These are phyloP conservation scores for Diplolepis rosae DNA, from an alignment of 2,888 invertebrate genomes.

Conservation along the genomic window DNA sequence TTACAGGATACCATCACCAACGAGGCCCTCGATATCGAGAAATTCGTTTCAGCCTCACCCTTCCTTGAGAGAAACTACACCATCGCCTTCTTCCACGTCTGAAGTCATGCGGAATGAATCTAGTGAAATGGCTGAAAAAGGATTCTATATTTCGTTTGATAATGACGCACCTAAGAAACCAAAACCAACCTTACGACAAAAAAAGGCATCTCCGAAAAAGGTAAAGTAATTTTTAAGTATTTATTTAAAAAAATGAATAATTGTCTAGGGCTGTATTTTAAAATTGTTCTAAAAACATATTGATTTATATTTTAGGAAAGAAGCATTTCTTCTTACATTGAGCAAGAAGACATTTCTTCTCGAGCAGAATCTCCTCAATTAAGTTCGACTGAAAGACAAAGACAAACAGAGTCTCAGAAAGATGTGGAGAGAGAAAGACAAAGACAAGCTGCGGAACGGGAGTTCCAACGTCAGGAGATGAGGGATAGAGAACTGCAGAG, in stretches of 20 bases:
- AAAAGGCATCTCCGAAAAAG: slow-evolving; percentile 86
- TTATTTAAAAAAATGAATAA: too few relatives aligned
- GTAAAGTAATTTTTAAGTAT: slow-evolving; percentile 73
- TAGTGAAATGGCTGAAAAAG: slow-evolving; percentile 79
- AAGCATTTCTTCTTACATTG: slow-evolving; percentile 64
- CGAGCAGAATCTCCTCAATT: slow-evolving; percentile 62
- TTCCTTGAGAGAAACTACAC: slow-evolving; percentile 69
- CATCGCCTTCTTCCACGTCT: slow-evolving; percentile 72
- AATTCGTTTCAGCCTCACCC: slow-evolving; percentile 81
- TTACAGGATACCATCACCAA: slow-evolving; percentile 92
- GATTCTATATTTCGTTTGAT: slow-evolving; percentile 96
- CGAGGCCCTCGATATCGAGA: slow-evolving; percentile 82
- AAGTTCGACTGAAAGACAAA: slow-evolving; percentile 65
- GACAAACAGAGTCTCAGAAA: slow-evolving; percentile 74
- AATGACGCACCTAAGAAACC: slow-evolving; percentile 91
- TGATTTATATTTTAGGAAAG: slow-evolving; percentile 66
- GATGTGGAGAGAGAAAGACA: slow-evolving; percentile 69
- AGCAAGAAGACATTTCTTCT: slow-evolving; percentile 63
- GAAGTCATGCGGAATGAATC: slow-evolving; percentile 74
- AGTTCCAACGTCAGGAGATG: slow-evolving; percentile 67
- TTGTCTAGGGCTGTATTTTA: too few relatives aligned
- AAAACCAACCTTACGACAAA: slow-evolving; percentile 88
- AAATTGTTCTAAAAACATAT: too few relatives aligned
- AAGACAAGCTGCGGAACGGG: slow-evolving; percentile 67
- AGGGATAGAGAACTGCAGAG: slow-evolving; percentile 68